These are phyloP conservation scores for Phylloscopus collybita DNA, from an alignment of 2,797 vertebrate genomes.

Conservation along the genomic window DNA sequence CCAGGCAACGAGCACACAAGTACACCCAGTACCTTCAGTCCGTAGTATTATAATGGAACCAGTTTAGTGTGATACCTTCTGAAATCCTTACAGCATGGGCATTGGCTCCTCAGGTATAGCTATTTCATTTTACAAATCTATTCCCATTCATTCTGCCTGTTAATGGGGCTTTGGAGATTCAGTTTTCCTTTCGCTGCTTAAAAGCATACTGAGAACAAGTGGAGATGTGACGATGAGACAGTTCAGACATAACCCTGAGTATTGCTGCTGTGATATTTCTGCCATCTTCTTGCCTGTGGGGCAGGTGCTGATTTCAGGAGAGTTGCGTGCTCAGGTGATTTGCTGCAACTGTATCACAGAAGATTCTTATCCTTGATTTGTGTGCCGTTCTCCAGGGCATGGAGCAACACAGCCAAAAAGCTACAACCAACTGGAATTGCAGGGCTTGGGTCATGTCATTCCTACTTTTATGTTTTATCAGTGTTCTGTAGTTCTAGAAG, in stretches of 20 bases:
- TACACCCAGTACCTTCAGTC: not conserved
- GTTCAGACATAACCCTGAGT: not conserved
- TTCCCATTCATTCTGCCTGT: not conserved
- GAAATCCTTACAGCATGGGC: not conserved
- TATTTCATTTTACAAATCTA: not conserved
- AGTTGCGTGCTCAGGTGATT: not conserved
- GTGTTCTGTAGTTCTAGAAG: not conserved
- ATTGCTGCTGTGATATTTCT: not conserved
- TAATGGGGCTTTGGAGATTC: not conserved
- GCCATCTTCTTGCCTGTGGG: not conserved
- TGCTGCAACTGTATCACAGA: not conserved
- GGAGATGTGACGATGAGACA: not conserved
- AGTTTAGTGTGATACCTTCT: not conserved
- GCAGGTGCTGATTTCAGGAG: not conserved
- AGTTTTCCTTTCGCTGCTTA: not conserved
- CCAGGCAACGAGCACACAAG: not conserved
- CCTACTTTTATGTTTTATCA: not conserved
- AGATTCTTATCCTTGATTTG: not conserved
- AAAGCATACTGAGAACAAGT: fast-evolving
- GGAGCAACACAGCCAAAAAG: not conserved
- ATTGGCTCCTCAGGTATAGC: not conserved
- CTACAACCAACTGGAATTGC: not conserved
- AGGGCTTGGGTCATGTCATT: fast-evolving
- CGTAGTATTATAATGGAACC: not conserved
- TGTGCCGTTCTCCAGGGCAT: not conserved